Evolutionary conservation across 2,113 vertebrate species (phyloP).

Genomic region (Campylorhamphus procurvoides): DNA sequence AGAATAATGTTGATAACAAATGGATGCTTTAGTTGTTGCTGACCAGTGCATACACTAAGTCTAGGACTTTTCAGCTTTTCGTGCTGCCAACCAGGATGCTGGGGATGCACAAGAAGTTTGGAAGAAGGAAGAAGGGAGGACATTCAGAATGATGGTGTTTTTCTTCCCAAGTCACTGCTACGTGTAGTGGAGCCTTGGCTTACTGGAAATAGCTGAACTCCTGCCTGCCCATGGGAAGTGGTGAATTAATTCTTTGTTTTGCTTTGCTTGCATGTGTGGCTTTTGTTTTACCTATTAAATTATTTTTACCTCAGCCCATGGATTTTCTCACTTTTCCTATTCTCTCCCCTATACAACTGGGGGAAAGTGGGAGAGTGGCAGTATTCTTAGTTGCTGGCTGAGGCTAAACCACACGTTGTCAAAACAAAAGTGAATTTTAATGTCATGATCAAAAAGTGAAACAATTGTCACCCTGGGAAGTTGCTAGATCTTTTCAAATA

Average conservation of each 20-base stretch:
- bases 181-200: not conserved
- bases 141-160: not conserved
- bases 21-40: not conserved
- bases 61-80: not conserved
- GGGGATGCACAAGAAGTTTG: not conserved
- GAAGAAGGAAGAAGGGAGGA: not conserved
- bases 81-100: too few species aligned
- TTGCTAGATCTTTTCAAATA: not conserved
- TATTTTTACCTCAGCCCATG: not conserved
- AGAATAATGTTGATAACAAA: not conserved
- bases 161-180: not conserved
- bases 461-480: not conserved
- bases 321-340: not conserved
- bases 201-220: not conserved
- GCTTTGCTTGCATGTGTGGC: not conserved
- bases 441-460: not conserved
- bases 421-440: not conserved
- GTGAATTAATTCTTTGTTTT: not conserved
- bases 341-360: not conserved
- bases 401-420: not conserved
- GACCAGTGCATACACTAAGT: not conserved
- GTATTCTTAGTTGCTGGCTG: not conserved
- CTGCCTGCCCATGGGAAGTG: not conserved
- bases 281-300: not conserved
- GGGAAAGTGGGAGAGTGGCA: fast-evolving